phyloP scores from a whole-genome alignment of 2,888 invertebrate species.

The Cataglyphis altisquamis region DNA sequence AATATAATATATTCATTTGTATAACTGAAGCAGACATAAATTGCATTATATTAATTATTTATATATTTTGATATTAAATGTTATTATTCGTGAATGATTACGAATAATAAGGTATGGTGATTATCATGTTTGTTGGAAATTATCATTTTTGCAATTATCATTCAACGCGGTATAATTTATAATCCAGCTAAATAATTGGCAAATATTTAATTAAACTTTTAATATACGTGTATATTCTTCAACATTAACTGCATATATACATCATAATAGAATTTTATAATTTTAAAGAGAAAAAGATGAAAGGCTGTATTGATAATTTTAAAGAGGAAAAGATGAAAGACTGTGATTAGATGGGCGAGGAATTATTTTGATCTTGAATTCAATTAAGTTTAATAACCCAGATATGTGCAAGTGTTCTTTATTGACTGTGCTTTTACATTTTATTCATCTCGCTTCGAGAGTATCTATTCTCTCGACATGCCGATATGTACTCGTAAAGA shows the following conservation, averaged over 20 bases:
- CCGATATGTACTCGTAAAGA: slow-evolving; percentile 55
- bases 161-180: slow-evolving; percentile 27
- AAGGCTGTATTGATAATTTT: background rate
- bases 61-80: background rate
- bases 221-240: background rate
- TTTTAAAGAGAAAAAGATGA: background rate
- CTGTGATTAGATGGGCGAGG: background rate
- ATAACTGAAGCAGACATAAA: slow-evolving; percentile 16
- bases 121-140: slow-evolving; percentile 11
- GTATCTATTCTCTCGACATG: slow-evolving; percentile 20
- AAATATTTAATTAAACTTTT: background rate
- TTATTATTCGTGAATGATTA: slow-evolving; percentile 15
- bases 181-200: slow-evolving; percentile 7
- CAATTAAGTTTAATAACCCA: background rate
- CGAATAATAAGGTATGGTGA: background rate
- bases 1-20: background rate
- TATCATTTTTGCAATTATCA: background rate
- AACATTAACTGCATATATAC: background rate
- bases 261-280: background rate
- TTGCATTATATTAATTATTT: slow-evolving; percentile 31
- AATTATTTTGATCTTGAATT: slow-evolving; percentile 5
- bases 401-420: slow-evolving; percentile 64
- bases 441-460: slow-evolving; percentile 50
- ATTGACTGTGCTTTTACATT: slow-evolving; percentile 67
- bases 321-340: background rate